Base-by-base conservation (phyloP, 2,113 vertebrate species). In the Rattus rattus region DNA sequence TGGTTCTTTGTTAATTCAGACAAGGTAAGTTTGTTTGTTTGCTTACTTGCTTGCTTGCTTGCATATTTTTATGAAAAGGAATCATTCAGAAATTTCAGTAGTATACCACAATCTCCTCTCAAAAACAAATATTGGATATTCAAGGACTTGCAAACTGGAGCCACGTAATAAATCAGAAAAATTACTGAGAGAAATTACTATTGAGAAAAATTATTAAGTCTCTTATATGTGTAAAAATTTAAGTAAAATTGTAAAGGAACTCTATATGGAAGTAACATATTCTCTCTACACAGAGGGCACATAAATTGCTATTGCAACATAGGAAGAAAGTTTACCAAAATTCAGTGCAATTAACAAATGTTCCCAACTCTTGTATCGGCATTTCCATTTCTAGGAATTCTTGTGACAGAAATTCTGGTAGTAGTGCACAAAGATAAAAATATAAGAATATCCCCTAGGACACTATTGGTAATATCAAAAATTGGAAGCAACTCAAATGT, bases 351-450 rank as follows among this genome's bases (percentile, higher is more conserved):
- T 88, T 91, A 84, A 36, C 73, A 91, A 90, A 93, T 52, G 20
- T 94, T 10, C 2, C 47, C 88, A 39, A 61, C 2, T 20, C 28
- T 61, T 73, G 43, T 67, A 7, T 88, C 1, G 13, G 28, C n/a
- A 94, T 73, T 79, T 96, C 3, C 33, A 63, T 79, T 95, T 97
- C 79, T 84, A 92, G 79, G 47, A 97, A 92, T 94, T 87, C 43
- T 69, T 91, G 3, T 47, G 67, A 87, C 24, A 89, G 20, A 92
- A 83, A 95, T 91, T 84, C 61, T 95, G 52, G 26, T n/a, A 67
- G 39, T 20, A 80, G n/a, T 20, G 12, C 12, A 61, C 19, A 94
- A 75, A 76, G 56, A 92, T 77, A 86, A 93, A 94, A 90, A 83
- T 83, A 56, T 76, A 89, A 70, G 14, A 79, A 54, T 16, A 94